Evolutionary conservation across 2,888 invertebrate species (phyloP).

Genomic region (Idaea dimidiata): DNA sequence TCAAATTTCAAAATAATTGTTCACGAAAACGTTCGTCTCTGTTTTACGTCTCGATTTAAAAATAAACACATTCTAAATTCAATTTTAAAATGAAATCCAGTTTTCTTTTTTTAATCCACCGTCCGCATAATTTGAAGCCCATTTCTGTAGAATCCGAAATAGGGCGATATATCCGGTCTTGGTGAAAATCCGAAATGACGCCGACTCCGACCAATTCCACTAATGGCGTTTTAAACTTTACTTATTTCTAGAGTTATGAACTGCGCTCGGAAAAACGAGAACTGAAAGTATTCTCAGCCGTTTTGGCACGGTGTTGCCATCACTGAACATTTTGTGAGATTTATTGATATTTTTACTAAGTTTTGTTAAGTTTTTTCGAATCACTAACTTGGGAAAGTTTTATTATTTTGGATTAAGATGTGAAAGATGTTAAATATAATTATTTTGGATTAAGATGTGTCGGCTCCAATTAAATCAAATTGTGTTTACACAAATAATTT

Average conservation of each 20-base stretch:
- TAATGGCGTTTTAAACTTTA: slow-evolving; percentile 67
- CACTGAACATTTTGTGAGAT: neutral
- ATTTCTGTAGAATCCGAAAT: slow-evolving; percentile 2
- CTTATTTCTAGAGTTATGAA: slow-evolving; percentile 57
- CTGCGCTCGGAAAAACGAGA: slow-evolving; percentile 37
- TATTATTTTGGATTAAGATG: neutral
- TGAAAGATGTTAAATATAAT: neutral
- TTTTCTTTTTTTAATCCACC: slow-evolving; percentile 5
- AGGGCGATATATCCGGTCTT: slow-evolving; percentile 5
- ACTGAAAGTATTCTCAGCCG: slow-evolving; percentile 15
- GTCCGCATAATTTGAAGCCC: neutral
- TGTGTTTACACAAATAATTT: no score
- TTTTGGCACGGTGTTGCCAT: slow-evolving; percentile 11
- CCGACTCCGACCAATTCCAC: slow-evolving; percentile 59
- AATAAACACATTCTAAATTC: neutral
- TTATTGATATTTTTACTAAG: slow-evolving; percentile 15
- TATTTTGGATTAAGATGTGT: neutral
- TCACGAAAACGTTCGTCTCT: neutral
- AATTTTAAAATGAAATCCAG: neutral
- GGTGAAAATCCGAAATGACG: slow-evolving; percentile 15
- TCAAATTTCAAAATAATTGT: neutral
- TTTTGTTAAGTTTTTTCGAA: slow-evolving; percentile 5
- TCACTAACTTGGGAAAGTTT: neutral
- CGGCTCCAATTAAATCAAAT: no score
- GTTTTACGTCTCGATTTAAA: neutral